Evolutionary conservation across 2,797 vertebrate genomes (phyloP).

Genomic region (Rachycentron canadum): DNA sequence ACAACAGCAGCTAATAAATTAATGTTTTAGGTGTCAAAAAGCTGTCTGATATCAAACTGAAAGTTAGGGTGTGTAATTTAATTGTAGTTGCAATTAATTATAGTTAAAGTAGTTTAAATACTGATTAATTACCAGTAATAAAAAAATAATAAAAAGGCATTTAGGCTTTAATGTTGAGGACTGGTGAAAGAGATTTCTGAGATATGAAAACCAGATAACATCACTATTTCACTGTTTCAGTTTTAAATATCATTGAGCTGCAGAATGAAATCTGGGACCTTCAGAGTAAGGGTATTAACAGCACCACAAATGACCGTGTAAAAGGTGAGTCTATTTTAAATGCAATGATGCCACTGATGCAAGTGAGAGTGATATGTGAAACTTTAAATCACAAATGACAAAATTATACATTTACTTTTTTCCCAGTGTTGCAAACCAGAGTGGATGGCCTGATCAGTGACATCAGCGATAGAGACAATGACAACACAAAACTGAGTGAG

Average conservation of each 20-base stretch:
- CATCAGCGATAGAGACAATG: not conserved
- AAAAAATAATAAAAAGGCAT: not conserved
- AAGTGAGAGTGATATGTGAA: not conserved
- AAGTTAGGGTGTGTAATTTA: no score
- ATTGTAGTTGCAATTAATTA: no score
- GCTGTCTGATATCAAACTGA: no score
- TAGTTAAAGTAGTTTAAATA: no score
- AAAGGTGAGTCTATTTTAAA: slow-evolving; percentile 25
- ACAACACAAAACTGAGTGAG: slow-evolving; percentile 57
- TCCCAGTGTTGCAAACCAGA: slow-evolving; percentile 44
- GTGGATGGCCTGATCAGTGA: slow-evolving; percentile 19
- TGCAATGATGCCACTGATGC: no score
- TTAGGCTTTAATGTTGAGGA: no score
- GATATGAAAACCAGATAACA: no score
- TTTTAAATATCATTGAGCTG: slow-evolving; percentile 52
- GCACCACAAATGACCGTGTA: rapidly evolving
- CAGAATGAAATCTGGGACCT: slow-evolving; percentile 36
- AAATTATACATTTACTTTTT: slow-evolving; percentile 2
- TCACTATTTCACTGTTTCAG: slow-evolving; percentile 43
- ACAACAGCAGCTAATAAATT: no score
- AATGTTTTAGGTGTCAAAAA: no score
- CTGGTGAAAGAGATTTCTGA: not conserved
- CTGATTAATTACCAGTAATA: not conserved
- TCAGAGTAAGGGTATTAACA: slow-evolving; percentile 3
- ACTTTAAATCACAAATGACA: not conserved